phyloP scores from a whole-genome alignment of 2,888 invertebrate genomes.

The Pachymerium ferrugineum region DNA sequence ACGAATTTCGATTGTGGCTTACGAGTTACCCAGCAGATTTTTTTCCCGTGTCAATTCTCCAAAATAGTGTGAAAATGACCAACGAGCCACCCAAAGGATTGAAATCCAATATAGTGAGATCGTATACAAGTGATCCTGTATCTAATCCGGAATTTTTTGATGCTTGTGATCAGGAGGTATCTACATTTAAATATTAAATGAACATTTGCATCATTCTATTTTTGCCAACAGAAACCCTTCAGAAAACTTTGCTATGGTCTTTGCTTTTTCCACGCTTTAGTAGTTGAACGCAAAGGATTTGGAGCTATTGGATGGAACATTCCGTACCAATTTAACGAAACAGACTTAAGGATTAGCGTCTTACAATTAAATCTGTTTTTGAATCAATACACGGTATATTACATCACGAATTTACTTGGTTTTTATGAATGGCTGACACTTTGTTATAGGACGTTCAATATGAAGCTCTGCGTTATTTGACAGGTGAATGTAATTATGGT shows the following conservation, averaged over 20 bases:
- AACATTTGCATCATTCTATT: background rate
- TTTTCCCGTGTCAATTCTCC: slow-evolving; percentile 51
- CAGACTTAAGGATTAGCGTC: slow-evolving; percentile 51
- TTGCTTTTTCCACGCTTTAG: slow-evolving; percentile 52
- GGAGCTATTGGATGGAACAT: slow-evolving; percentile 53
- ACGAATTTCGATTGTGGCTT: slow-evolving; percentile 51
- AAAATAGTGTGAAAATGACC: slow-evolving; percentile 51
- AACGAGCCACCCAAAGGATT: slow-evolving; percentile 51
- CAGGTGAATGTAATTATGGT: slow-evolving; percentile 53
- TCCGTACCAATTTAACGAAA: slow-evolving; percentile 53
- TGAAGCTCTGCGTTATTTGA: slow-evolving; percentile 50
- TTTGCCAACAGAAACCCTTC: slow-evolving; percentile 43
- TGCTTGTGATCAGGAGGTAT: slow-evolving; percentile 45
- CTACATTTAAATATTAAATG: slow-evolving; percentile 7
- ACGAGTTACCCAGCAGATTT: slow-evolving; percentile 46
- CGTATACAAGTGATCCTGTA: slow-evolving; percentile 75
- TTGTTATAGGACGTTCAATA: slow-evolving; percentile 47
- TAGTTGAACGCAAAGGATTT: slow-evolving; percentile 52
- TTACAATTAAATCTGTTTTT: slow-evolving; percentile 51
- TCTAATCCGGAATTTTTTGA: slow-evolving; percentile 76
- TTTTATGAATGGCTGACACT: background rate
- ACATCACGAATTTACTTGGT: background rate
- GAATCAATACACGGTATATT: slow-evolving; percentile 50
- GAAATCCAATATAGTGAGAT: slow-evolving; percentile 48
- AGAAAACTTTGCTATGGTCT: slow-evolving; percentile 50